Evolutionary conservation across 2,888 invertebrate genomes (phyloP), one percentile per base, ranked within the genome.

Genomic region (Geophilus truncorum): DNA sequence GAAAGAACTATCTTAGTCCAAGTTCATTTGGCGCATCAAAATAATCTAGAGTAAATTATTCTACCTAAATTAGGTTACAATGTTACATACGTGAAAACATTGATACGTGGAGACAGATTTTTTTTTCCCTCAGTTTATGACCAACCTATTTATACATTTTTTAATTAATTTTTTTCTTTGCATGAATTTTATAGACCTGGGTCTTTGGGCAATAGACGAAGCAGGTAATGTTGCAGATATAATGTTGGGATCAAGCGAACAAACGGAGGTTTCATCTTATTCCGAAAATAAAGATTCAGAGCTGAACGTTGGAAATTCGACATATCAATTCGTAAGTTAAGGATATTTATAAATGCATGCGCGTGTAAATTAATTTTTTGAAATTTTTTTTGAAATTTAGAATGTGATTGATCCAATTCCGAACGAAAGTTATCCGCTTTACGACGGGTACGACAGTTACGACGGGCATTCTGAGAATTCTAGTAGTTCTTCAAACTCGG

Each of bases 371-470:
- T 28, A 4, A 4, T 25, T 62, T 62, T 1, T 4, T 57, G 3
- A 25, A 9, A n/a, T 1, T 62, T 62, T 62, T 62, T 62, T 23
- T 62, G 62, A 9, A 25, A 25, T 62, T 62, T 62, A 62, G 23
- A 25, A 9, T 3, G 10, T 10, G 25, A 25, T 62, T 2, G 79
- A 45, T 23, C 10, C 36, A 10, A n/a, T 36, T 10, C n/a, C 12
- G 70, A 34, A 80, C n/a, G 78, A 78, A 15, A 28, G 45, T 30
- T 77, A 77, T 25, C 62, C 77, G 7, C 18, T 77, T 40, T 80
- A 80, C 32, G 80, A 78, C 30, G 80, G 80, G 0, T 80, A 80
- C 21, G 78, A 80, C 30, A 80, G 80, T 78, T 80, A 78, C 21
- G 80, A 36, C 6, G 77, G 51, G 23, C 80, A 78, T 23, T 45